A percentile compares a stretch with the other conserved stretches of the same genome.
Conservation (phyloP, 2,113 vertebrate species). For the Scartelaos histophorus region DNA sequence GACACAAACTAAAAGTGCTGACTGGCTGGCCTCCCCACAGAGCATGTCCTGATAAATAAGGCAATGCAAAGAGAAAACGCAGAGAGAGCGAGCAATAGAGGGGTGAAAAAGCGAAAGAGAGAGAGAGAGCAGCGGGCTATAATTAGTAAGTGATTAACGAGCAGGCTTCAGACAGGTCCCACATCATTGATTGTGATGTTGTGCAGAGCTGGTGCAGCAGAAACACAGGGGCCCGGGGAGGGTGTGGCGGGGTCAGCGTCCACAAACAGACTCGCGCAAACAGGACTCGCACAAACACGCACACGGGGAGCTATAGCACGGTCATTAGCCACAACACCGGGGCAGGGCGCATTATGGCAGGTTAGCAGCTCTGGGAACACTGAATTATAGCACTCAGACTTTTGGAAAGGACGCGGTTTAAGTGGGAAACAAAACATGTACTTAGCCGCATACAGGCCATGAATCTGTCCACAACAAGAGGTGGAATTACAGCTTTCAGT, state of each 20-base stretch:
- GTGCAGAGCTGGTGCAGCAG: slow-evolving; percentile 50
- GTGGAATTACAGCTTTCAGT: neutral
- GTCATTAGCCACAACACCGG: slow-evolving; percentile 9
- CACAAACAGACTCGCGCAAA: slow-evolving; percentile 17
- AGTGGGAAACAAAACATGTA: slow-evolving; percentile 9
- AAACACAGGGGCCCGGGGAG: slow-evolving; percentile 51
- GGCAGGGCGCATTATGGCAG: slow-evolving; percentile 2
- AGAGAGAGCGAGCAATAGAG: neutral
- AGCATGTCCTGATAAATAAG: slow-evolving; percentile 68
- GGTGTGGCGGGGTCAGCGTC: slow-evolving; percentile 40
- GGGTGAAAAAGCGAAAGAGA: neutral
- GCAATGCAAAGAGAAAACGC: slow-evolving; percentile 48
- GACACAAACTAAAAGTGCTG: slow-evolving; percentile 52
- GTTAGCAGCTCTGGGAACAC: slow-evolving; percentile 8
- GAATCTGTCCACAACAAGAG: neutral
- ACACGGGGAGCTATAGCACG: slow-evolving; percentile 6
- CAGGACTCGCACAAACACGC: neutral
- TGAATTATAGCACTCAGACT: slow-evolving; percentile 4
- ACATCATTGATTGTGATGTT: slow-evolving; percentile 73
- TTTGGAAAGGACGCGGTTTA: slow-evolving; percentile 3
- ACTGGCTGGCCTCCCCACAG: slow-evolving; percentile 52
- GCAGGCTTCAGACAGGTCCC: slow-evolving; percentile 63
- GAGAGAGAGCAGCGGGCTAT: slow-evolving; percentile 50
- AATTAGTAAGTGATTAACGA: slow-evolving; percentile 80
- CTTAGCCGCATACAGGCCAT: neutral